A percentile compares a stretch with the other conserved stretches of the same genome.
These are phyloP conservation scores for Campaea margaritaria DNA, from an alignment of 2,888 invertebrate genomes.

Conservation along the genomic window DNA sequence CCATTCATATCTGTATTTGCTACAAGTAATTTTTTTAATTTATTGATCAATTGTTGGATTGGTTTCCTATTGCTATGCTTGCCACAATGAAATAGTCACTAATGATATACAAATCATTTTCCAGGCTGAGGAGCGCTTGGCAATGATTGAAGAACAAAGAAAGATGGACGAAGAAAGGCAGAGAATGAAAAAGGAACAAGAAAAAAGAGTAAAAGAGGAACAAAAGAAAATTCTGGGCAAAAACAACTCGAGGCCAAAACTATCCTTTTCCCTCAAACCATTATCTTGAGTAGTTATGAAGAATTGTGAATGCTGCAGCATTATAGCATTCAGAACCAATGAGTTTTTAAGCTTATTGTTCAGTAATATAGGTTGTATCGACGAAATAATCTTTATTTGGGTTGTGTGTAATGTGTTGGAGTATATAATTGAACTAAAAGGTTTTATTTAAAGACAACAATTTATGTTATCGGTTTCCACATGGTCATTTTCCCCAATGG, in stretches of 20 bases:
- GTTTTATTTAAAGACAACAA: no score
- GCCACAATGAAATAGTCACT: not conserved
- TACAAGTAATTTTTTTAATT: no score
- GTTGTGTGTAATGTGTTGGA: no score
- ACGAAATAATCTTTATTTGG: no score
- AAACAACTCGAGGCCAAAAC: slow-evolving; percentile 97
- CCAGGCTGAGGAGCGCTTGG: slow-evolving; percentile 98
- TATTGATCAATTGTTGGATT: no score
- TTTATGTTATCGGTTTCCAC: no score
- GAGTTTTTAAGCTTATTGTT: not conserved
- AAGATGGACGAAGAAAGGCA: slow-evolving; percentile 98
- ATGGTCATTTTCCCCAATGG: no score
- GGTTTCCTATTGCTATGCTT: not conserved
- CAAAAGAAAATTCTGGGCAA: slow-evolving; percentile 99
- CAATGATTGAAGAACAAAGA: slow-evolving; percentile 98
- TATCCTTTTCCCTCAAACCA: slow-evolving; percentile 95
- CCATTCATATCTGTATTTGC: no score
- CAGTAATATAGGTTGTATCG: no score
- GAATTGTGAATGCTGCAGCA: slow-evolving; percentile 17
- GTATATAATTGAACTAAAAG: no score
- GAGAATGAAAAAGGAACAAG: slow-evolving; percentile 96
- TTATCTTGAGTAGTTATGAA: slow-evolving; percentile 85
- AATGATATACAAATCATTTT: slow-evolving; percentile 14
- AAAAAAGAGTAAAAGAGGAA: slow-evolving; percentile 96
- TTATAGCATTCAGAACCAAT: slow-evolving; percentile 16